These are phyloP conservation scores for Drosophila navojoa DNA, from an alignment of 1,140 invertebrate genomes.

Conservation along the genomic window DNA sequence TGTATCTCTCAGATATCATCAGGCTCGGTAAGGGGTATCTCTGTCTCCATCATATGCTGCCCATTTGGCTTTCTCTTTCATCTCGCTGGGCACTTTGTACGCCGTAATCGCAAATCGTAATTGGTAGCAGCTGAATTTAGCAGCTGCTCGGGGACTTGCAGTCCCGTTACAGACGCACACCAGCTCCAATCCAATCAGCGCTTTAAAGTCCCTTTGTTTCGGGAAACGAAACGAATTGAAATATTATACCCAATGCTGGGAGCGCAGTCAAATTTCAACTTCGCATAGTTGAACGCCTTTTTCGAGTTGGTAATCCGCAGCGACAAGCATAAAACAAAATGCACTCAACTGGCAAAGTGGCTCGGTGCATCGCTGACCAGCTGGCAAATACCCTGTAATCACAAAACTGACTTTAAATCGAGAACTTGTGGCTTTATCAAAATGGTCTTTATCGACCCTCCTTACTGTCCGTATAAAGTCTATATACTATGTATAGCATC, in stretches of 20 bases:
- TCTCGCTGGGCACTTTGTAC: no score
- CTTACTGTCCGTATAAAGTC: no score
- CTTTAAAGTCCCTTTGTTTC: conserved; percentile 31
- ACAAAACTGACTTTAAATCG: no score
- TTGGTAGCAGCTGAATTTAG: background rate
- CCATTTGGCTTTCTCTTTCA: no score
- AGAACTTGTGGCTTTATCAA: no score
- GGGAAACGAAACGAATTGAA: conserved; percentile 56
- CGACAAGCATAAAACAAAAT: conserved; percentile 35
- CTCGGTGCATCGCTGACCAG: background rate
- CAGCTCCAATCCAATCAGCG: conserved; percentile 42
- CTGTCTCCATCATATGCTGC: no score
- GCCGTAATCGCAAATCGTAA: background rate
- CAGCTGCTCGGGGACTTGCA: background rate
- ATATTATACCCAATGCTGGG: conserved; percentile 53
- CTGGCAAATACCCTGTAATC: background rate
- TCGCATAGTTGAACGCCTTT: conserved; percentile 44
- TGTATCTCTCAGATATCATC: no score
- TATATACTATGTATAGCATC: no score
- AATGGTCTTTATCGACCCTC: no score
- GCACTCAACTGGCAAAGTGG: conserved; percentile 17
- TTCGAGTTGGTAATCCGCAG: conserved; percentile 70
- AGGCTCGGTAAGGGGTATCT: no score
- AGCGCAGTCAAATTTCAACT: conserved; percentile 47
- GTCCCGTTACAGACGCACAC: conserved; percentile 12